Base-by-base conservation (phyloP, 1,140 invertebrate species). In the Sinella curviseta region DNA sequence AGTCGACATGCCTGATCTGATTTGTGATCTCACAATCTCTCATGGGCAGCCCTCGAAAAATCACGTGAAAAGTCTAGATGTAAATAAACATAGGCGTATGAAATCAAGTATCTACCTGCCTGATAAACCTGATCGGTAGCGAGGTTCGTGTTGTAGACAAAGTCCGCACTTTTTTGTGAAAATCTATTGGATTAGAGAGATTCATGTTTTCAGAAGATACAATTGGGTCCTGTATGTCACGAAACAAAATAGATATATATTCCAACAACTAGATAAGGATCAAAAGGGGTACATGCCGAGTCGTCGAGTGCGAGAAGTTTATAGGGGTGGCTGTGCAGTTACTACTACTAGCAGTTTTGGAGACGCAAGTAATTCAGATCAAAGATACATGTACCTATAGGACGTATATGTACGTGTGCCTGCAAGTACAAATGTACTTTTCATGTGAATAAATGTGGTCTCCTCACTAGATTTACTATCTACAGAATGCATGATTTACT, bases 401-500 rank as follows among this genome's bases (percentile, higher is more conserved):
- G 4, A 17, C 17, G 39, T 4, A 48, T 17, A 48, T 48, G 39
- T 48, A 48, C 39, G 4, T 17, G n/a, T n/a, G n/a, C n/a, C n/a
- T n/a, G n/a, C n/a, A n/a, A n/a, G n/a, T n/a, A n/a, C n/a, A n/a
- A n/a, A n/a, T n/a, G n/a, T n/a, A n/a, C n/a, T n/a, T 60, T 60
- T 60, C 24, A 60, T 16, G 57, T 26, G 57, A 60, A 60, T n/a
- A 60, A 60, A 60, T n/a, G 65, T n/a, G 31, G 28, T 70, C 31
- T 3, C 8, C 8, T 12, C 12, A 70, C 65, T 70, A 70, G 65
- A 30, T 70, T 70, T 70, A 31, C 8, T 33, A 24, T 8, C 26
- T 12, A 31, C 65, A 31, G 65, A 33, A 70, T 33, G 12, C 65
- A 70, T 70, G 65, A 70, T 70, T 70, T 70, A 70, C 65, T n/a